Percentiles rank a stretch among this genome's conserved stretches.
phyloP scores from a whole-genome alignment of 2,113 vertebrate species.

The Onychostoma macrolepis region DNA sequence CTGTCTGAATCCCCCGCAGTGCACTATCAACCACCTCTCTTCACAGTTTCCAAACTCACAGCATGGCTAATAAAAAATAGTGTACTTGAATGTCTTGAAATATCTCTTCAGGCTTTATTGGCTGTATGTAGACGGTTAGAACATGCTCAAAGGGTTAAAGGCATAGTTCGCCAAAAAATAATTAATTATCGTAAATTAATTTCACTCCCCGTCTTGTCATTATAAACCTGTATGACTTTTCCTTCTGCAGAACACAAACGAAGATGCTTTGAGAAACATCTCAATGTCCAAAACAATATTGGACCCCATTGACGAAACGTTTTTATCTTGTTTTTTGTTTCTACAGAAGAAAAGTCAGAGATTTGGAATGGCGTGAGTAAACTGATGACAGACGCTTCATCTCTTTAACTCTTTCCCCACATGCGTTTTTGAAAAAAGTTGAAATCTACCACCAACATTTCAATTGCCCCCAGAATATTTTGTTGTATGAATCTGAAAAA shows the following conservation, averaged over 20 bases:
- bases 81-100: neutral
- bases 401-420: too few relatives aligned
- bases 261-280: neutral
- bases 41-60: conserved; percentile 2
- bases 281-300: too few relatives aligned
- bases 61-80: neutral
- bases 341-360: too few relatives aligned
- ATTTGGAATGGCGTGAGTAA: too few relatives aligned
- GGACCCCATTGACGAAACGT: too few relatives aligned
- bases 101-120: neutral
- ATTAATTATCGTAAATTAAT: neutral
- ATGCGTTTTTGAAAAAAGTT: too few relatives aligned
- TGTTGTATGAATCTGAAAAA: too few relatives aligned
- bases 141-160: neutral
- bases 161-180: neutral
- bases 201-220: neutral
- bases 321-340: too few relatives aligned
- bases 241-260: neutral
- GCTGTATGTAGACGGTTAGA: neutral
- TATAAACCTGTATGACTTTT: neutral
- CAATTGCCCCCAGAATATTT: too few relatives aligned
- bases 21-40: neutral
- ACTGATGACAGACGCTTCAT: too few relatives aligned
- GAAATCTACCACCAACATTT: too few relatives aligned
- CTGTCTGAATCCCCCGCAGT: conserved; percentile 24